Percentiles rank a stretch among this genome's conserved stretches.
phyloP scores from a whole-genome alignment of 1,140 invertebrate species.

The Lepidurus apus region DNA sequence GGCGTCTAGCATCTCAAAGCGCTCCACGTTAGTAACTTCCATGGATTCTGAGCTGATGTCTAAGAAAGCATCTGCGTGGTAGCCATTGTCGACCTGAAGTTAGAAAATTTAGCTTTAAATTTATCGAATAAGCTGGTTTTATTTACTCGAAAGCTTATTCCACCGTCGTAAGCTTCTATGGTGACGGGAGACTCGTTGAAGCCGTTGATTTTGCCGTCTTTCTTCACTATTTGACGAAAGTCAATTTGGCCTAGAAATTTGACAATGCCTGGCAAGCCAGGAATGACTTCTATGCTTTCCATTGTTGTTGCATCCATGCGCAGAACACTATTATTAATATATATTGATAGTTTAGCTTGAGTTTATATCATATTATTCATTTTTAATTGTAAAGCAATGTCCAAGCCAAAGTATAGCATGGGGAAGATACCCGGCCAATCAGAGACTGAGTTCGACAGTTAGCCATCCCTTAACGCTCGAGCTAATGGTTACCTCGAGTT shows the following conservation, averaged over 20 bases:
- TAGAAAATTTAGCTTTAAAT: constrained; percentile 34
- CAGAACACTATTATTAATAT: constrained; percentile 55
- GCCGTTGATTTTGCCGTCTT: constrained; percentile 58
- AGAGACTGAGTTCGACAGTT: too few relatives aligned
- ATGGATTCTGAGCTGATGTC: constrained; percentile 56
- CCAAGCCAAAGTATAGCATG: too few relatives aligned
- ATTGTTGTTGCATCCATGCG: constrained; percentile 64
- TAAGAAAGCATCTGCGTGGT: constrained; percentile 38
- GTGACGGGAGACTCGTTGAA: constrained; percentile 66
- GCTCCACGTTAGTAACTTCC: constrained; percentile 58
- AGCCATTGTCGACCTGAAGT: constrained; percentile 37
- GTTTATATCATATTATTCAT: constrained; percentile 40
- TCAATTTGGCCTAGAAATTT: constrained; percentile 77
- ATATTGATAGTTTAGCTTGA: neutral
- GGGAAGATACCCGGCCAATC: too few relatives aligned
- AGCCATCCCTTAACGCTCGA: too few relatives aligned
- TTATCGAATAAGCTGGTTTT: constrained; percentile 33
- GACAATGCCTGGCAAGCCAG: constrained; percentile 43
- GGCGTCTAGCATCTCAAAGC: constrained; percentile 63
- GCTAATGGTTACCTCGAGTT: too few relatives aligned
- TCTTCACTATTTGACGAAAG: constrained; percentile 56
- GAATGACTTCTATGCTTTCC: constrained; percentile 76
- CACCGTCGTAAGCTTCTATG: constrained; percentile 47
- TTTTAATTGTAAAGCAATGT: neutral
- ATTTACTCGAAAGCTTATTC: constrained; percentile 23